A percentile compares a stretch with the other conserved stretches of the same genome.
Evolutionary conservation across 2,888 invertebrate species (phyloP).

Genomic region (Lottia scabra): DNA sequence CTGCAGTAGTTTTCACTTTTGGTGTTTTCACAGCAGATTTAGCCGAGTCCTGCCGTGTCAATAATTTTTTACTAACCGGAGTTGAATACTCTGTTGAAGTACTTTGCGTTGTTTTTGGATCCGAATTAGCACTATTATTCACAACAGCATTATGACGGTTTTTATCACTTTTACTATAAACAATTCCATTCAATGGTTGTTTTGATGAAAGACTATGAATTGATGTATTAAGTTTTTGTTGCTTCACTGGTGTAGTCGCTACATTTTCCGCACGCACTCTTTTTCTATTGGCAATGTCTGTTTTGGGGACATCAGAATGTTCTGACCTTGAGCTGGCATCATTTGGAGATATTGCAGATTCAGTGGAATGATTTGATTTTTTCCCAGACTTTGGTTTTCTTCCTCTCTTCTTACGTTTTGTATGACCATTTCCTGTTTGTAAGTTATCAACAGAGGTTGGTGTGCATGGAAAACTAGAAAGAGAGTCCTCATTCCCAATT

Average conservation of each 20-base stretch:
- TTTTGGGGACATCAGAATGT: slow-evolving; percentile 46
- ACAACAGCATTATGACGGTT: neutral
- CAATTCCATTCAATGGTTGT: slow-evolving; percentile 19
- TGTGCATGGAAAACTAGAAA: slow-evolving; percentile 30
- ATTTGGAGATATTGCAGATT: slow-evolving; percentile 30
- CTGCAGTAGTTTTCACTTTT: slow-evolving; percentile 81
- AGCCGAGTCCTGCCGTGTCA: neutral
- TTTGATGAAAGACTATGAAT: slow-evolving; percentile 33
- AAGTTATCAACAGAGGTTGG: slow-evolving; percentile 29
- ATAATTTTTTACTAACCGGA: neutral
- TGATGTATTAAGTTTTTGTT: slow-evolving; percentile 26
- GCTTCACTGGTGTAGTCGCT: slow-evolving; percentile 24
- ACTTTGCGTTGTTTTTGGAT: neutral
- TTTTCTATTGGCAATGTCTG: slow-evolving; percentile 46
- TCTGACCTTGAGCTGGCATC: slow-evolving; percentile 33
- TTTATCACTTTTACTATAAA: slow-evolving; percentile 7
- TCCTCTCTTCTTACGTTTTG: slow-evolving; percentile 19
- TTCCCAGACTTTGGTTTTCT: slow-evolving; percentile 17
- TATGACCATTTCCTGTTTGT: slow-evolving; percentile 23
- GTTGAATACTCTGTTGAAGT: neutral
- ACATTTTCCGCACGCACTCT: slow-evolving; percentile 25
- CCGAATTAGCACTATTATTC: neutral
- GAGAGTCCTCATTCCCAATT: slow-evolving; percentile 24
- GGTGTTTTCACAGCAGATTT: slow-evolving; percentile 67
- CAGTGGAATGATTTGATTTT: slow-evolving; percentile 39